These are phyloP conservation scores for Eupithecia inturbata DNA, from an alignment of 2,888 invertebrate species.

Conservation along the genomic window DNA sequence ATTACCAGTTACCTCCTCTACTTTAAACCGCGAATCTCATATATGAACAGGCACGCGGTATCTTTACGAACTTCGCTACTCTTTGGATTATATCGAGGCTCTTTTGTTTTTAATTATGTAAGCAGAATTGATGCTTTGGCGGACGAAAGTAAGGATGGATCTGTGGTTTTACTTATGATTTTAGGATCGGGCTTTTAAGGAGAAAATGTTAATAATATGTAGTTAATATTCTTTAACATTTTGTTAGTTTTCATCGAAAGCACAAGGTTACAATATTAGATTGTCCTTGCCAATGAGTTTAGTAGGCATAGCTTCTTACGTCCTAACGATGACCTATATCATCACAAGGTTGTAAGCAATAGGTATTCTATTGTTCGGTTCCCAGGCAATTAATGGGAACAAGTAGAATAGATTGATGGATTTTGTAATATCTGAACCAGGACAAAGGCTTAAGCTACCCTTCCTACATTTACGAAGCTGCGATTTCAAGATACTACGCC, in stretches of 20 bases:
- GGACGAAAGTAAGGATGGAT: background rate
- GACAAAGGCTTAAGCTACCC: background rate
- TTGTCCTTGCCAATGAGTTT: no score
- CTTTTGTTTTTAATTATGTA: conserved; percentile 7
- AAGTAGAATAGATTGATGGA: background rate
- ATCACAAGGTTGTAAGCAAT: background rate
- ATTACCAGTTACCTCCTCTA: conserved; percentile 25
- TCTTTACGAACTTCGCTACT: background rate
- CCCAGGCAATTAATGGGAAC: background rate
- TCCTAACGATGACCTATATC: background rate
- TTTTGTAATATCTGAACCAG: conserved; percentile 1
- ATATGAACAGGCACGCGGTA: conserved; percentile 23
- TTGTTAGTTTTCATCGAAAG: background rate
- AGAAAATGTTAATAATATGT: background rate
- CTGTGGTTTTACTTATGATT: background rate
- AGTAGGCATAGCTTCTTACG: no score
- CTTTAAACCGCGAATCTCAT: conserved; percentile 29
- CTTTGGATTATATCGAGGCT: conserved; percentile 3
- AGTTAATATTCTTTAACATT: background rate
- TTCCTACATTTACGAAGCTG: background rate
- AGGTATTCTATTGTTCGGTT: background rate
- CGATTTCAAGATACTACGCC: background rate
- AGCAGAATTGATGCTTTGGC: background rate
- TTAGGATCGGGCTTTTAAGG: background rate
- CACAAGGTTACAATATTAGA: no score